Percentiles rank a stretch among this genome's conserved stretches.
Evolutionary conservation across 2,113 vertebrate species (phyloP).

Genomic region (Notothenia rossii): DNA sequence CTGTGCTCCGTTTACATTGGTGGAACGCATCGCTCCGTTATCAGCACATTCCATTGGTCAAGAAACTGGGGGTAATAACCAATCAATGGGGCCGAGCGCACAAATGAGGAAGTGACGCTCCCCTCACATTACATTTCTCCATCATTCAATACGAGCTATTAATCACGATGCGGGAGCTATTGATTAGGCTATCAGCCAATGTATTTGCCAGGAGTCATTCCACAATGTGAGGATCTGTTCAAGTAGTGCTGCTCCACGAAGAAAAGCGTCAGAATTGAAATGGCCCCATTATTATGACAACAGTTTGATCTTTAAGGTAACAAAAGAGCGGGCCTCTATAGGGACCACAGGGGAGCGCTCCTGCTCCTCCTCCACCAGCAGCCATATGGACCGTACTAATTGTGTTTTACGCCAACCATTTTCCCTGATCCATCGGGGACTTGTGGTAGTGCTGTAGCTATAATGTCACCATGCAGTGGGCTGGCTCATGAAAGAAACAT

Average conservation of each 20-base stretch:
- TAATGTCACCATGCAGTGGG: slow-evolving; percentile 80
- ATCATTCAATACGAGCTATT: slow-evolving; percentile 75
- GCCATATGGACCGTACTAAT: slow-evolving; percentile 83
- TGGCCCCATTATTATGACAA: slow-evolving; percentile 75
- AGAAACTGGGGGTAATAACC: slow-evolving; percentile 43
- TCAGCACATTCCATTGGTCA: slow-evolving; percentile 66
- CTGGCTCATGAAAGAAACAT: slow-evolving; percentile 86
- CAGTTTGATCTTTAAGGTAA: slow-evolving; percentile 80
- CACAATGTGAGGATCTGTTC: slow-evolving; percentile 45
- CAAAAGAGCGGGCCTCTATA: slow-evolving; percentile 68
- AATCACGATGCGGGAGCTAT: slow-evolving; percentile 76
- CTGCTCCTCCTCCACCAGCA: slow-evolving; percentile 75
- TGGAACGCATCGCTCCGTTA: slow-evolving; percentile 59
- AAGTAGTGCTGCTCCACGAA: slow-evolving; percentile 16
- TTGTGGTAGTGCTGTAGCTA: slow-evolving; percentile 79
- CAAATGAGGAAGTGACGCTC: slow-evolving; percentile 73
- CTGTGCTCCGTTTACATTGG: slow-evolving; percentile 68
- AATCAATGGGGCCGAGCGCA: slow-evolving; percentile 60
- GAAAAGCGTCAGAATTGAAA: slow-evolving; percentile 52
- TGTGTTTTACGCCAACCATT: slow-evolving; percentile 83
- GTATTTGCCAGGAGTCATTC: slow-evolving; percentile 65
- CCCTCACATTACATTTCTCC: slow-evolving; percentile 72
- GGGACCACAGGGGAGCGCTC: slow-evolving; percentile 68
- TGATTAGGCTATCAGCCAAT: slow-evolving; percentile 69
- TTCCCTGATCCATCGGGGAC: slow-evolving; percentile 80